Evolutionary conservation across 2,113 vertebrate species (phyloP), one percentile per base, ranked within the genome.

Genomic region (Xenopus tropicalis): DNA sequence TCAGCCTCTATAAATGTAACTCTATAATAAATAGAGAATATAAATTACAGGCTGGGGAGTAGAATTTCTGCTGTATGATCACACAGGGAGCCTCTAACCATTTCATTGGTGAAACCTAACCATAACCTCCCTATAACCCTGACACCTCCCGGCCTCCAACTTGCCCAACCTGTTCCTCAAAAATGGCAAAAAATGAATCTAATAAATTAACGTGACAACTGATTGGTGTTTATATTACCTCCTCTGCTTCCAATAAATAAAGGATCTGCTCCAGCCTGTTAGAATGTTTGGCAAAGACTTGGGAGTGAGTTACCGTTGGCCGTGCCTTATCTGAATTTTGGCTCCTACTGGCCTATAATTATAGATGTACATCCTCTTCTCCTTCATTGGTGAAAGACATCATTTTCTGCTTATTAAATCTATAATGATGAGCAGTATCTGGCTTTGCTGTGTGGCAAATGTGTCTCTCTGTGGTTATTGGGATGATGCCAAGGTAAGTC

Each of bases 221-320:
- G 44, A 20, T 21, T 43, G n/a, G n/a, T 43, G 67, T 43, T 21
- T 22, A 52, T 20, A 56, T 17, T 29, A 42, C 52, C 67, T 42
- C 67, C 67, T 43, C 20, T 17, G 9, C 54, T 58, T 29, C 52
- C 21, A 22, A 56, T 14, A 43, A 20, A 58, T 11, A 54, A 37
- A 21, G 67, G 52, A 57, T 43, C 9, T 56, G 67, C 51, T 69
- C 20, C 19, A 58, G 56, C 67, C 13, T 69, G 67, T 58, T 37
- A 22, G 56, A 16, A 29, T 10, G 20, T 14, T 22, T 58, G 67
- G 52, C 52, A 21, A 21, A 69, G 11, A 29, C 23, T 43, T 54
- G 46, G 7, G 51, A 52, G 29, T 56, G 29, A 29, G 24, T 69
- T 69, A 14, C 67, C 66, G 29, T 14, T 66, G 11, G 11, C 57